Base-by-base conservation (phyloP, 64 coral and sea anemone species). In the Porites lutea region DNA sequence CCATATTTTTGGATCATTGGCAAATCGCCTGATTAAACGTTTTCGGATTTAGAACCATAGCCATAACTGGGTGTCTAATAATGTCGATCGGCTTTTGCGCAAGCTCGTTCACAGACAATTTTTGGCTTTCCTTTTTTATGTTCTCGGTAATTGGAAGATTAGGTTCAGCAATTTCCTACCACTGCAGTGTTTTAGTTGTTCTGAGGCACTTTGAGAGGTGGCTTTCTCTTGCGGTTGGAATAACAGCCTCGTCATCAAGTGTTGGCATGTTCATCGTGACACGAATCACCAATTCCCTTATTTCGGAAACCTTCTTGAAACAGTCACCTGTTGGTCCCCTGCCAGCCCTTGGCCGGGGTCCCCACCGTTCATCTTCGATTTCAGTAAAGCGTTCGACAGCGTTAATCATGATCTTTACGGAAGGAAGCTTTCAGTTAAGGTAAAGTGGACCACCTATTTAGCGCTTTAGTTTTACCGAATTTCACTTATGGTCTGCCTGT, bases 211-310 rank as follows among this genome's bases (percentile, higher is more conserved):
- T 75, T 75, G 47, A 16, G 2, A 75, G 16, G 2, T 75, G 72
- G 72, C 72, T 43, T 4, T 75, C 47, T 47, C 12, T 75, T 43
- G 72, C 16, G 45, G 72, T 75, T 49, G 72, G 72, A 48, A 75
- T 75, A 49, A 48, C 49, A 15, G 14, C 72, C 37, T 75, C 72
- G 72, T 5, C 72, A 18, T 75, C 47, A 75, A 50, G 72, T 49
- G 72, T 75, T 48, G 72, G 72, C 3, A 75, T 75, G 72, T 75
- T 75, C 72, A 46, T 75, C 13, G 49, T 75, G 47, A 18, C 72
- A 45, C 72, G 49, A 18, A 75, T 51, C 8, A 75, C 72, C 4
- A 46, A 74, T 13, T 37, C 23, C 4, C 44, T 74, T 74, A 13
- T 74, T 48, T 74, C 72, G n/a, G n/a, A n/a, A n/a, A n/a, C n/a